Percentiles rank a stretch among this genome's conserved stretches.
Evolutionary conservation across 1,140 invertebrate genomes (phyloP).

Genomic region (Drosophila saltans): DNA sequence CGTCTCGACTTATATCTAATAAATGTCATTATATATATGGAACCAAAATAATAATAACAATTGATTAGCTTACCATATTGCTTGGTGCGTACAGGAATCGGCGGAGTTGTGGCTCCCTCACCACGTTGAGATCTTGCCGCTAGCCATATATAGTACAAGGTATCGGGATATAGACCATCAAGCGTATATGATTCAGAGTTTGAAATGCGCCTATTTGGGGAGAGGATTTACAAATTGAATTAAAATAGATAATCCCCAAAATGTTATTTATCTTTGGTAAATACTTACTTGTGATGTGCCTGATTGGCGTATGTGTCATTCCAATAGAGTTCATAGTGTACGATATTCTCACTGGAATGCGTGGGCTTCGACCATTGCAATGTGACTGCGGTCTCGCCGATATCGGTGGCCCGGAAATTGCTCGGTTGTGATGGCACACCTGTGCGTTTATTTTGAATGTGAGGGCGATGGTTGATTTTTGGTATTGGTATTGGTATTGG

Average conservation of each 20-base stretch:
- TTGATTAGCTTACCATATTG: slow-evolving; percentile 93
- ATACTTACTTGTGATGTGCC: slow-evolving; percentile 87
- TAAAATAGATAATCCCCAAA: not conserved
- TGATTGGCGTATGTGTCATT: slow-evolving; percentile 97
- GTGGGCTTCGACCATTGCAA: slow-evolving; percentile 95
- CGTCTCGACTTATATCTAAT: slow-evolving; percentile 62
- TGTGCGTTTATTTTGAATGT: slow-evolving; percentile 60
- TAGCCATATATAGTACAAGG: slow-evolving; percentile 97
- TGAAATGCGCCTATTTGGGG: slow-evolving; percentile 86
- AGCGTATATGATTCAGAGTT: slow-evolving; percentile 94
- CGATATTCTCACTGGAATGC: slow-evolving; percentile 95
- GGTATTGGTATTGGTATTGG: slow-evolving; percentile 35
- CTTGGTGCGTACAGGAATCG: slow-evolving; percentile 95
- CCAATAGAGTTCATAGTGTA: slow-evolving; percentile 98
- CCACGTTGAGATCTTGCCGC: slow-evolving; percentile 95
- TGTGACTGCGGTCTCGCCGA: slow-evolving; percentile 92
- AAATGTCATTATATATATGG: slow-evolving; percentile 24
- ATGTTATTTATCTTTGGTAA: slow-evolving; percentile 21
- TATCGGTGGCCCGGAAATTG: slow-evolving; percentile 92
- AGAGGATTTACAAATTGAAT: slow-evolving; percentile 2
- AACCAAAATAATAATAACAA: not conserved
- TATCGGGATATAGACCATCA: slow-evolving; percentile 95
- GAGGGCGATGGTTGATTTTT: slow-evolving; percentile 6
- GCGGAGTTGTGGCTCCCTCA: slow-evolving; percentile 97
- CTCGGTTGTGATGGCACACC: slow-evolving; percentile 97